Conservation (phyloP, 2,888 invertebrate genomes). For the Polymixis lichenea region DNA sequence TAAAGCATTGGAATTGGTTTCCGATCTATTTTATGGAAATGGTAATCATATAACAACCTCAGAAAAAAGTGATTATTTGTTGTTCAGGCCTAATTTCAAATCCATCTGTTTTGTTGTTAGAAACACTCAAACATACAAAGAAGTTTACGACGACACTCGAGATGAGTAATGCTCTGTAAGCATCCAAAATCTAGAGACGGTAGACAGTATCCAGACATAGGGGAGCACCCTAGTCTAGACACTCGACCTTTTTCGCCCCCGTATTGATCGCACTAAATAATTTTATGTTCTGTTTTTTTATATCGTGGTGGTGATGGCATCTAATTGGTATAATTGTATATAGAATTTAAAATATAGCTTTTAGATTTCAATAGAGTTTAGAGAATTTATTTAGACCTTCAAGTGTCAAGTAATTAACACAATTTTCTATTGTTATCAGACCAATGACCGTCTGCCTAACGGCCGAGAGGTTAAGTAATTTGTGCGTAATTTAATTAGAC, state of each 20-base stretch:
- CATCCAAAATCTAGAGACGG: conserved; percentile 31
- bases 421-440: no score
- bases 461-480: no score
- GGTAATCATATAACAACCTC: not conserved
- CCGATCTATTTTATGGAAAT: not conserved
- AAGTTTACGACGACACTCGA: conserved; percentile 9
- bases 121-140: not conserved
- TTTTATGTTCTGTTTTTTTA: conserved; percentile 46
- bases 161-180: conserved; percentile 46
- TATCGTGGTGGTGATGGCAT: conserved; percentile 13
- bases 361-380: not conserved
- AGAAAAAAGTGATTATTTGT: not conserved
- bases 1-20: not conserved
- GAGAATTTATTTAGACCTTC: not conserved
- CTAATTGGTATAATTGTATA: not conserved
- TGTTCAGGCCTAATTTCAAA: not conserved
- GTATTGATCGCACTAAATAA: conserved; percentile 59
- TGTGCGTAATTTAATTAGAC: not conserved
- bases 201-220: conserved; percentile 47
- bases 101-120: not conserved
- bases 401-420: no score
- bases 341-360: conserved; percentile 13
- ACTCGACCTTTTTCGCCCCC: conserved; percentile 48
- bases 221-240: conserved; percentile 60
- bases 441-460: no score